phyloP scores from a whole-genome alignment of 2,888 invertebrate species.

The Caenorhabditis parvicauda region DNA sequence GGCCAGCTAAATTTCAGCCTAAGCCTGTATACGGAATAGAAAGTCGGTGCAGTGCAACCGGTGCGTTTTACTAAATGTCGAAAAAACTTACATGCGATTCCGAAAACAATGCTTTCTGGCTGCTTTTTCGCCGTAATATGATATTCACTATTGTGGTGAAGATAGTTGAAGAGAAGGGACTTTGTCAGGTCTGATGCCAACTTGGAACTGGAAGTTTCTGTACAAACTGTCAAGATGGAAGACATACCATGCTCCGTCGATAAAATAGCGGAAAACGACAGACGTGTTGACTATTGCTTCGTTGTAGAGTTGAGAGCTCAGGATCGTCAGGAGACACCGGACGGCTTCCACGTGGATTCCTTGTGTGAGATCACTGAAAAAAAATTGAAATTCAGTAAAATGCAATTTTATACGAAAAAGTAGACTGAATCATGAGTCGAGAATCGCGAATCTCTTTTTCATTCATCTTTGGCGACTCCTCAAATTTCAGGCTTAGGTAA shows the following conservation, averaged over 20 bases:
- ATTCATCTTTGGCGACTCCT: no score
- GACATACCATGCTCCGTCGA: conserved; percentile 51
- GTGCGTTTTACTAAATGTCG: no score
- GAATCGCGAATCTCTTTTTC: no score
- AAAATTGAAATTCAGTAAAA: no score
- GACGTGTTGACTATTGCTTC: conserved; percentile 63
- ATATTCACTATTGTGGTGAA: conserved; percentile 60
- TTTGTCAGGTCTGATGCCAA: conserved; percentile 61
- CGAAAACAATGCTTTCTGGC: conserved; percentile 81
- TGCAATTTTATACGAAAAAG: no score
- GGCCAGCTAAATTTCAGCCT: no score
- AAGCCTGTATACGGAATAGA: no score
- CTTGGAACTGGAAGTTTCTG: conserved; percentile 61
- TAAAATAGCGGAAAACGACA: conserved; percentile 63
- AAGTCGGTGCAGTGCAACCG: no score
- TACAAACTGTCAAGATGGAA: conserved; percentile 15
- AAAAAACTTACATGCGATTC: conserved; percentile 69
- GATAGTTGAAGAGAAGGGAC: conserved; percentile 64
- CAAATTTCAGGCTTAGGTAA: no score
- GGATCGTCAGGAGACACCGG: conserved; percentile 64
- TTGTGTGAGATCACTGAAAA: conserved; percentile 52
- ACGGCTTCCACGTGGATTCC: conserved; percentile 64
- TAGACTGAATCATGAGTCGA: no score
- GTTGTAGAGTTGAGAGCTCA: conserved; percentile 66
- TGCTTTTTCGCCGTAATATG: conserved; percentile 63